Percentiles rank a stretch among this genome's conserved stretches.
Conservation (phyloP, 2,888 invertebrate species). For the Harpagoxenus sublaevis region DNA sequence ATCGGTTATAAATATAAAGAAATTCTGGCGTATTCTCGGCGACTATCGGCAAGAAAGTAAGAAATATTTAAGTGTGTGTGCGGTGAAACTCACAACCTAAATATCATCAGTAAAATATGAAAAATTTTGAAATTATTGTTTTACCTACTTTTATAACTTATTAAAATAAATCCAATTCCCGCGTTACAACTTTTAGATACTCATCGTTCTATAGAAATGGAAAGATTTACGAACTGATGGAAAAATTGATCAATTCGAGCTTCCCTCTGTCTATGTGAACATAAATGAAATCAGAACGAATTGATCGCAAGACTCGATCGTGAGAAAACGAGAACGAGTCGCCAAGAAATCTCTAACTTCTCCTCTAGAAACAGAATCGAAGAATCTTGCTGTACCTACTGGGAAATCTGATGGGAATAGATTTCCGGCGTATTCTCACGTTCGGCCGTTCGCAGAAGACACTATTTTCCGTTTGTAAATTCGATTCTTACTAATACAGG, state of each 20-base stretch:
- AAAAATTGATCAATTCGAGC: conserved; percentile 8
- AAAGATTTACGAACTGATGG: not conserved
- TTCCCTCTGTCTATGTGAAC: not conserved
- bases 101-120: not conserved
- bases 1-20: not conserved
- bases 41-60: not conserved
- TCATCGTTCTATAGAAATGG: not conserved
- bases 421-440: conserved; percentile 82
- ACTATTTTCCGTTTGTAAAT: conserved; percentile 65
- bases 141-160: not conserved
- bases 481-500: not conserved
- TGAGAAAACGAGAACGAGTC: conserved; percentile 58
- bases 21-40: not conserved
- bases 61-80: not conserved
- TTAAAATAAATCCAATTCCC: not conserved
- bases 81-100: not conserved
- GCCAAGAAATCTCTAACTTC: conserved; percentile 5
- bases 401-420: conserved; percentile 77
- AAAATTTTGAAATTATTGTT: not conserved
- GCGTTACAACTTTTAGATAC: not conserved
- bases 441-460: conserved; percentile 68
- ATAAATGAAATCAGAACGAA: conserved; percentile 24
- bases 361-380: conserved; percentile 56
- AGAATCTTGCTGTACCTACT: conserved; percentile 24
- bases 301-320: conserved; percentile 54